phyloP scores from a whole-genome alignment of 2,113 vertebrate species.

The Xenus cinereus region DNA sequence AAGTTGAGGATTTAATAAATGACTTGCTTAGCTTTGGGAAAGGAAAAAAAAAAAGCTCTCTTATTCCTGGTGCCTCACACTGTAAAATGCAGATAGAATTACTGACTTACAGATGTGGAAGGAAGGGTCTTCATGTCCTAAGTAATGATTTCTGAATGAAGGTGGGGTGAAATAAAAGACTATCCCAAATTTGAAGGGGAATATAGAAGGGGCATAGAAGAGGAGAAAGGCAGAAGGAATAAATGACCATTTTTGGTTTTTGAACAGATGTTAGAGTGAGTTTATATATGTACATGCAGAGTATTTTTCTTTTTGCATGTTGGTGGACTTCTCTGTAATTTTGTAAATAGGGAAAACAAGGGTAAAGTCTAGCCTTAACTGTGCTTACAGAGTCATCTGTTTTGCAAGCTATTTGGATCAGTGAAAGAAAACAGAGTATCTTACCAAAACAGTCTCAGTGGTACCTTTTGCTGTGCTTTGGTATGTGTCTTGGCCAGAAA shows the following conservation, averaged over 20 bases:
- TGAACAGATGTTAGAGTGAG: neutral
- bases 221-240: neutral
- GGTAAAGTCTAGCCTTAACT: neutral
- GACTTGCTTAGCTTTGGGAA: neutral
- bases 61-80: neutral
- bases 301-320: neutral
- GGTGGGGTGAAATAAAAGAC: neutral
- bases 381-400: neutral
- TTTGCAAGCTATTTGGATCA: neutral
- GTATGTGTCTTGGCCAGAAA: neutral
- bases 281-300: neutral
- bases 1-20: neutral
- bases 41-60: neutral
- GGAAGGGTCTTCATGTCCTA: neutral
- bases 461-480: neutral
- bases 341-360: neutral
- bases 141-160: neutral
- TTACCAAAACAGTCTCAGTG: neutral
- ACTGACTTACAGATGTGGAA: neutral
- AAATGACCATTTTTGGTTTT: neutral
- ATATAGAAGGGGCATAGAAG: neutral
- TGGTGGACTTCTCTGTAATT: neutral
- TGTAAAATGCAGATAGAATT: neutral
- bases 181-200: neutral
- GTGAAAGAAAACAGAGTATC: neutral